These are phyloP conservation scores for Cantharis rustica DNA, from an alignment of 2,888 invertebrate species.

Conservation along the genomic window DNA sequence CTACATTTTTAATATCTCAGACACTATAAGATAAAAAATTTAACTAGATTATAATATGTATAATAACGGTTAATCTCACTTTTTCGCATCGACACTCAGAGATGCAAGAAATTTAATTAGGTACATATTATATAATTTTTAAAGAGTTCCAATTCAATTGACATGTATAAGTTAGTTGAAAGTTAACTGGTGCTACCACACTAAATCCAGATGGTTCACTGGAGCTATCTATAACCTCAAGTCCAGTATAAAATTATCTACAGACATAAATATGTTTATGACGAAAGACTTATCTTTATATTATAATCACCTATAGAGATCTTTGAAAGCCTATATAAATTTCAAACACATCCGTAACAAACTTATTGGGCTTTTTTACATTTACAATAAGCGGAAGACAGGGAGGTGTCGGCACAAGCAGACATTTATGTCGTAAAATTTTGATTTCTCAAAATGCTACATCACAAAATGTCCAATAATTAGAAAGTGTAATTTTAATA, in stretches of 20 bases:
- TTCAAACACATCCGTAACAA: slow-evolving; percentile 28
- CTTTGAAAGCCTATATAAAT: slow-evolving; percentile 48
- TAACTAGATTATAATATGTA: slow-evolving; percentile 53
- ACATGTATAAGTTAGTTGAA: slow-evolving; percentile 49
- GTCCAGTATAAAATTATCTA: slow-evolving; percentile 56
- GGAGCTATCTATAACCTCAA: slow-evolving; percentile 41
- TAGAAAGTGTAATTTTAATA: not conserved
- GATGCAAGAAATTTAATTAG: slow-evolving; percentile 50
- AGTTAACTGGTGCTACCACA: slow-evolving; percentile 44
- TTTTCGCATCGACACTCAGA: slow-evolving; percentile 57
- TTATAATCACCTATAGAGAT: slow-evolving; percentile 48
- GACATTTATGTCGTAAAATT: slow-evolving; percentile 32
- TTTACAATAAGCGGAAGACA: slow-evolving; percentile 30
- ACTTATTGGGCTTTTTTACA: slow-evolving; percentile 24
- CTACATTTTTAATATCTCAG: slow-evolving; percentile 46
- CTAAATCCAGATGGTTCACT: slow-evolving; percentile 35
- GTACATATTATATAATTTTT: slow-evolving; percentile 29
- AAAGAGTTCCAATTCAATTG: slow-evolving; percentile 41
- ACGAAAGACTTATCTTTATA: slow-evolving; percentile 52
- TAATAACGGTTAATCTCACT: slow-evolving; percentile 59
- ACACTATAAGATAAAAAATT: slow-evolving; percentile 48
- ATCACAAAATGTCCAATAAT: slow-evolving; percentile 6
- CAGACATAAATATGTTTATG: slow-evolving; percentile 50
- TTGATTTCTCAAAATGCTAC: slow-evolving; percentile 9
- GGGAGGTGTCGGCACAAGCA: slow-evolving; percentile 27